Conservation (phyloP, 2,888 invertebrate genomes). For the Venusia cambrica region DNA sequence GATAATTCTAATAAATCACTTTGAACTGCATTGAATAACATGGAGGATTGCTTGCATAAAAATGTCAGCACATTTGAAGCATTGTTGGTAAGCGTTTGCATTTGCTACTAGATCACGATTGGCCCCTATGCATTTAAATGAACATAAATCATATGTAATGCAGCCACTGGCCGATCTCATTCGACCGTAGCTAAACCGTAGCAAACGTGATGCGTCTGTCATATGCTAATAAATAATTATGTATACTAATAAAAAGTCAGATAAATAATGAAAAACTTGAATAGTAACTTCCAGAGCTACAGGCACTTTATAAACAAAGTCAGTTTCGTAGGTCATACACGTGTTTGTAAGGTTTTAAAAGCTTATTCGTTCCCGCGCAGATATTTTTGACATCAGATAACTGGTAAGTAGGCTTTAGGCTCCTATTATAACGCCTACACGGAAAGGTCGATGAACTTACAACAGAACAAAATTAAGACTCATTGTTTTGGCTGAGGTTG, state of each 20-base stretch:
- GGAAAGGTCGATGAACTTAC: slow-evolving; percentile 55
- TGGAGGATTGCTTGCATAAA: no score
- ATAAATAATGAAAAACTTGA: no score
- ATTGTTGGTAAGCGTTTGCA: no score
- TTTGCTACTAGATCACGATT: slow-evolving; percentile 14
- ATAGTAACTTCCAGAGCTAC: no score
- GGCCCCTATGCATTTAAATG: slow-evolving; percentile 54
- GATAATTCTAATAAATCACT: no score
- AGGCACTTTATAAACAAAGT: no score
- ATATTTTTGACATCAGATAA: slow-evolving; percentile 37
- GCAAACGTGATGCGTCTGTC: slow-evolving; percentile 18
- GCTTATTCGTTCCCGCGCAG: slow-evolving; percentile 28
- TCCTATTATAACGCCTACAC: slow-evolving; percentile 45
- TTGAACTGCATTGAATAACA: no score
- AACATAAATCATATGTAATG: slow-evolving; percentile 55
- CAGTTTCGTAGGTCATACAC: no score
- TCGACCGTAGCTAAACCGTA: slow-evolving; percentile 20
- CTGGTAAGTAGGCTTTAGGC: slow-evolving; percentile 27
- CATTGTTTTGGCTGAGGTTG: slow-evolving; percentile 68
- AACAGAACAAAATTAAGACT: slow-evolving; percentile 64
- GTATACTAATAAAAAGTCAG: not conserved
- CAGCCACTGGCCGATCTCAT: slow-evolving; percentile 18
- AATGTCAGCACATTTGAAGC: no score
- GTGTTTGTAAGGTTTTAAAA: no score
- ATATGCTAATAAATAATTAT: not conserved